These are phyloP conservation scores for Poicephalus gulielmi DNA, from an alignment of 2,113 vertebrate species.

Conservation along the genomic window DNA sequence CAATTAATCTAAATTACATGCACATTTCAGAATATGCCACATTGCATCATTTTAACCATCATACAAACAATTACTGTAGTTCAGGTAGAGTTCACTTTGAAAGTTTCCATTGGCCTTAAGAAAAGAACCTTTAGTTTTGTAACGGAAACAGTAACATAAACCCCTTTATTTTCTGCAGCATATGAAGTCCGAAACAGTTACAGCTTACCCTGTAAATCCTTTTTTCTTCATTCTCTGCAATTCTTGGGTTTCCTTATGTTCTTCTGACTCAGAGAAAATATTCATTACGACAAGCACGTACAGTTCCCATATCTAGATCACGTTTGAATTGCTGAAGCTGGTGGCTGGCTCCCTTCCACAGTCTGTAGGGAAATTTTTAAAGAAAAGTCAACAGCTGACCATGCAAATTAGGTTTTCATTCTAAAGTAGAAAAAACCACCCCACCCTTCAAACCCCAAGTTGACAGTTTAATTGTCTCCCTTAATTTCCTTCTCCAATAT, in stretches of 20 bases:
- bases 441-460: background rate
- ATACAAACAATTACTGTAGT: background rate
- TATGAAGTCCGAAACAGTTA: slow-evolving; percentile 63
- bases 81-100: slow-evolving; percentile 39
- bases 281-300: background rate
- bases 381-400: background rate
- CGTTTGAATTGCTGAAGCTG: background rate
- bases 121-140: background rate
- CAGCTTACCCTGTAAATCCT: slow-evolving; percentile 28
- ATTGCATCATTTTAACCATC: background rate
- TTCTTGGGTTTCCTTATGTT: slow-evolving; percentile 49
- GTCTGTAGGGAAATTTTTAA: background rate
- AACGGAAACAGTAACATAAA: background rate
- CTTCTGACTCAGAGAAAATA: slow-evolving; percentile 19
- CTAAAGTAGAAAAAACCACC: background rate
- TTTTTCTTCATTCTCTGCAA: background rate
- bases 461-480: background rate
- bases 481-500: background rate
- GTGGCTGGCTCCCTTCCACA: background rate
- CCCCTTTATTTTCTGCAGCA: background rate
- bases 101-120: background rate
- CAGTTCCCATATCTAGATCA: slow-evolving; percentile 18
- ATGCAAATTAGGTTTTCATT: background rate
- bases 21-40: background rate
- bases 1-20: slow-evolving; percentile 53